A percentile compares a stretch with the other conserved stretches of the same genome.
Evolutionary conservation across 2,797 vertebrate genomes (phyloP).

Genomic region (Iguana delicatissima): DNA sequence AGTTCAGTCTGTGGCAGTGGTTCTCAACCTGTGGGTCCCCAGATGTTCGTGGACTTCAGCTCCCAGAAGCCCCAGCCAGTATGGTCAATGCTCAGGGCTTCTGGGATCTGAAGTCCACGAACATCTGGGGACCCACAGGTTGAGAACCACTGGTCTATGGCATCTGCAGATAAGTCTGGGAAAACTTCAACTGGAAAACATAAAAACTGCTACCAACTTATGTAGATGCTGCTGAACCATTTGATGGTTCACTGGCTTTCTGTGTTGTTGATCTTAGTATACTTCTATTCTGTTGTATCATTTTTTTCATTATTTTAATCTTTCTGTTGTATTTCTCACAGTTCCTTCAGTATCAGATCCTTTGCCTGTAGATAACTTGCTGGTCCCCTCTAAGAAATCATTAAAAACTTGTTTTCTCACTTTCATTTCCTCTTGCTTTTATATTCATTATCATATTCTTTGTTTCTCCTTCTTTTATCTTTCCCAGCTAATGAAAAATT

Average conservation of each 20-base stretch:
- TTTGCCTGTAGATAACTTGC: background rate
- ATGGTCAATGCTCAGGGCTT: too few relatives aligned
- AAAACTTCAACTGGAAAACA: background rate
- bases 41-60: too few relatives aligned
- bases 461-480: background rate
- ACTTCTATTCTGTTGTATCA: background rate
- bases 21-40: too few relatives aligned
- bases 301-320: background rate
- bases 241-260: background rate
- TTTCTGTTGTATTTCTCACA: too few relatives aligned
- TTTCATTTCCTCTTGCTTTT: background rate
- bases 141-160: too few relatives aligned
- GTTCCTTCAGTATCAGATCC: too few relatives aligned
- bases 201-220: background rate
- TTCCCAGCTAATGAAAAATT: background rate
- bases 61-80: too few relatives aligned
- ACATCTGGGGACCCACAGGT: too few relatives aligned
- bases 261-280: background rate
- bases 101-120: too few relatives aligned
- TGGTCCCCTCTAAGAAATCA: background rate
- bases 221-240: background rate
- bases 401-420: background rate
- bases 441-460: background rate
- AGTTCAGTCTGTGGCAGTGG: too few relatives aligned
- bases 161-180: background rate